phyloP scores from a whole-genome alignment of 2,888 invertebrate genomes.

The Torymus tubicola region DNA sequence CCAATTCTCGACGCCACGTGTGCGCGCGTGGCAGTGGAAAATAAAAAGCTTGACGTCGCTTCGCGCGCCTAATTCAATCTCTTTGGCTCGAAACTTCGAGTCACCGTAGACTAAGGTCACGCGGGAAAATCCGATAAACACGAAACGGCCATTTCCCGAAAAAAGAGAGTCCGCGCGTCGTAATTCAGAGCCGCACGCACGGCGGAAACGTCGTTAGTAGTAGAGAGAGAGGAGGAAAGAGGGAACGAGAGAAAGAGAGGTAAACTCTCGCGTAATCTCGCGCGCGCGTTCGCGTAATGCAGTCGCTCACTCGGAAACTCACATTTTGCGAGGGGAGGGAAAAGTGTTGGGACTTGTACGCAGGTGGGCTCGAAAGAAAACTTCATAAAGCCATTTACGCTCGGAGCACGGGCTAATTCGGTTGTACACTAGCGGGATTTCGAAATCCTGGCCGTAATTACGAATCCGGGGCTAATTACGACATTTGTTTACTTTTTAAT shows the following conservation, averaged over 20 bases:
- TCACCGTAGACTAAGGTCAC: neutral
- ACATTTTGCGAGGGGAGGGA: conserved; percentile 2
- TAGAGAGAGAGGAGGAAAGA: no score
- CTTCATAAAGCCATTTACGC: conserved; percentile 32
- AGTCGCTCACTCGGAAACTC: conserved; percentile 25
- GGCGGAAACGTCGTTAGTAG: conserved; percentile 27
- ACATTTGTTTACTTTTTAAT: conserved; percentile 5
- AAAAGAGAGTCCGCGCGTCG: neutral
- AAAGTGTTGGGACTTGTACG: conserved; percentile 1
- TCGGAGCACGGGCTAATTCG: conserved; percentile 20
- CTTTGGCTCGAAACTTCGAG: neutral
- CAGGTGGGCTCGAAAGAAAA: conserved; percentile 20
- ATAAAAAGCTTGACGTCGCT: no score
- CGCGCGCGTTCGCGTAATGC: conserved; percentile 22
- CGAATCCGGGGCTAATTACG: conserved; percentile 18
- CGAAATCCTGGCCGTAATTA: conserved; percentile 16
- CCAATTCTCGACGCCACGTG: neutral
- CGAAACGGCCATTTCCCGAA: conserved; percentile 24
- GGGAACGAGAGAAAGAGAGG: neutral
- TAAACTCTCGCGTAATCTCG: conserved; percentile 32
- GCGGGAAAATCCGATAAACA: conserved; percentile 24
- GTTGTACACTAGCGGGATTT: neutral
- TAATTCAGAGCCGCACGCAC: conserved; percentile 5
- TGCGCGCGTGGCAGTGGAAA: neutral
- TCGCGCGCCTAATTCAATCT: conserved; percentile 17